These are phyloP conservation scores for Andrena trimmerana DNA, from an alignment of 2,888 invertebrate genomes.

Conservation along the genomic window DNA sequence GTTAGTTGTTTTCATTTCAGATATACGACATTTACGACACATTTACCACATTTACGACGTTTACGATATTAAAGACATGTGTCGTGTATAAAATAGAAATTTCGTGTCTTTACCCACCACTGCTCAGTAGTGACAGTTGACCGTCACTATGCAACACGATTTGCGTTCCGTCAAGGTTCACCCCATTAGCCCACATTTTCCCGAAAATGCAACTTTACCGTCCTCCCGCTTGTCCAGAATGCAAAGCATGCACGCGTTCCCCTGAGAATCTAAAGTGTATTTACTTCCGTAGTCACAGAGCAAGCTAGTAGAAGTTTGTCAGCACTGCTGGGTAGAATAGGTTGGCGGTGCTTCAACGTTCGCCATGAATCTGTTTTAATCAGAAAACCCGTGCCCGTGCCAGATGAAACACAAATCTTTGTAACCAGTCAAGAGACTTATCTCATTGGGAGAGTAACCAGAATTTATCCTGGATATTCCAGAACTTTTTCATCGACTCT, in stretches of 20 bases:
- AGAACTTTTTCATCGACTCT: neutral
- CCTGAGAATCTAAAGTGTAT: neutral
- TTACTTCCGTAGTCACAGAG: neutral
- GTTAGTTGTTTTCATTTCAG: no score
- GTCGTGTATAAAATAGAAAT: no score
- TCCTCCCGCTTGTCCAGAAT: neutral
- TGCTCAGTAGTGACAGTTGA: no score
- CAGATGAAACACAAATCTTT: conserved; percentile 21
- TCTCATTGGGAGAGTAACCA: conserved; percentile 1
- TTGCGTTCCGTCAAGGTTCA: neutral
- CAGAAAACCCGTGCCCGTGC: conserved; percentile 8
- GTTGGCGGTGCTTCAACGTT: conserved; percentile 1
- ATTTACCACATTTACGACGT: no score
- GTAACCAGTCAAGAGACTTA: neutral
- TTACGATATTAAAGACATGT: no score
- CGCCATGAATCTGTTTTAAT: conserved; percentile 29
- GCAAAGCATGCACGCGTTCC: neutral
- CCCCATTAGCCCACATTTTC: conserved; percentile 1
- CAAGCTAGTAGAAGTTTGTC: neutral
- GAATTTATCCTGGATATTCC: neutral
- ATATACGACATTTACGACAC: no score
- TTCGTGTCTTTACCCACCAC: no score
- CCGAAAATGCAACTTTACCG: neutral
- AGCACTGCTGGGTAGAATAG: neutral
- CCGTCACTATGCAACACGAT: neutral